Base-by-base conservation (phyloP, 2,888 invertebrate genomes). In the Protula sp. region DNA sequence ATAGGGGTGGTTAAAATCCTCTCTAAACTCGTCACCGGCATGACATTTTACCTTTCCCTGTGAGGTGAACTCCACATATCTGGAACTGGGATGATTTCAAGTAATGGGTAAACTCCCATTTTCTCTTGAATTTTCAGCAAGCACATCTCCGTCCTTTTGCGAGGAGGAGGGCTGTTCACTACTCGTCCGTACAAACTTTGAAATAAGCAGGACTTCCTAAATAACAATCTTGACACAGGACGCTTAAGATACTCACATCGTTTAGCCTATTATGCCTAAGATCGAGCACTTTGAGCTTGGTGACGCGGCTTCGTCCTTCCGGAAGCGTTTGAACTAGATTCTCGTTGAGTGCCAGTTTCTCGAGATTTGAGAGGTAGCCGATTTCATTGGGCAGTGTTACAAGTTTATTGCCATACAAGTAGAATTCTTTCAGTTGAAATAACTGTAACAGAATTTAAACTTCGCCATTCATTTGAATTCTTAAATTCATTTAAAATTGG, bases 341-440 rank as follows among this genome's bases (percentile, higher is more conserved):
- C 83, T 99, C 99, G 84, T 94, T 98, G 66, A 99, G 83, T 57
- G 97, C 98, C 72, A 99, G 84, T 24, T 92, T 95, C 79, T 91
- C 89, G 66, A 98, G 83, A 80, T 90, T 93, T 51, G 94, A 84
- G 47, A 81, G 67, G 55, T 67, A 67, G 5, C 81, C 81, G 30
- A 82, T 75, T 69, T 82, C 81, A 47, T 72, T 66, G 0, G 81
- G 80, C 67, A 99, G 85, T 56, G 91, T 89, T 26, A 87, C 89
- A 70, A 99, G 85, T 82, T 98, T 97, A 83, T 99, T 99, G 70
- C 98, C 95, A 83, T 99, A 99, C 70, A 99, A 85, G 84, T 99
- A 99, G 72, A 99, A 87, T 82, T 99, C 99, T 50, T 88, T 87
- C 64, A 93, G 83, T 80, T 95, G 94, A 50, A 89, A 91, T 74